Evolutionary conservation across 2,888 invertebrate genomes (phyloP).

Genomic region (Clostera curtula): DNA sequence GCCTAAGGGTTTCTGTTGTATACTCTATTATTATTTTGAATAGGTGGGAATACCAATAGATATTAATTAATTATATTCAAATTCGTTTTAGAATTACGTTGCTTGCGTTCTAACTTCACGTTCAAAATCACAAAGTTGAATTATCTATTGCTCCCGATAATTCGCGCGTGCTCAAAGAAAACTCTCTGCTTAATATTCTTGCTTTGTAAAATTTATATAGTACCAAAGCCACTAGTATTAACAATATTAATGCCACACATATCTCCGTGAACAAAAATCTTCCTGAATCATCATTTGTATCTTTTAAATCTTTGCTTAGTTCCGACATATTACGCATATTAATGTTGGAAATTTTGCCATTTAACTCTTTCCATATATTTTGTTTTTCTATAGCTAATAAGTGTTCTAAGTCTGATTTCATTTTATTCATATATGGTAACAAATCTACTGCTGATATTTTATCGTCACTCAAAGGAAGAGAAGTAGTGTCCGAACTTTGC

Average conservation of each 20-base stretch:
- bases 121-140: conserved; percentile 24
- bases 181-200: conserved; percentile 21
- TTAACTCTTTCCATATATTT: conserved; percentile 24
- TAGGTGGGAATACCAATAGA: too few relatives aligned
- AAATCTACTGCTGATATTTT: conserved; percentile 22
- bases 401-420: conserved; percentile 26
- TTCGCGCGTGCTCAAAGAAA: conserved; percentile 31
- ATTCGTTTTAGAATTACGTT: too few relatives aligned
- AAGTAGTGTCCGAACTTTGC: too few relatives aligned
- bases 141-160: conserved; percentile 33
- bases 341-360: conserved; percentile 21
- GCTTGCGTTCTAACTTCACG: background rate
- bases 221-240: conserved; percentile 29
- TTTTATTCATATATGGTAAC: conserved; percentile 22
- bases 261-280: conserved; percentile 25
- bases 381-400: conserved; percentile 23
- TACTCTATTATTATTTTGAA: too few relatives aligned
- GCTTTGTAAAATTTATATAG: conserved; percentile 33
- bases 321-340: too few relatives aligned
- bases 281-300: conserved; percentile 9
- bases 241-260: conserved; percentile 31
- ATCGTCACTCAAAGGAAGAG: too few relatives aligned
- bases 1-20: too few relatives aligned
- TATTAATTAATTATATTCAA: too few relatives aligned
- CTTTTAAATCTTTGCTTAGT: too few relatives aligned